Evolutionary conservation across 1,140 invertebrate species (phyloP).

Genomic region (Drosophila quadrilineata): DNA sequence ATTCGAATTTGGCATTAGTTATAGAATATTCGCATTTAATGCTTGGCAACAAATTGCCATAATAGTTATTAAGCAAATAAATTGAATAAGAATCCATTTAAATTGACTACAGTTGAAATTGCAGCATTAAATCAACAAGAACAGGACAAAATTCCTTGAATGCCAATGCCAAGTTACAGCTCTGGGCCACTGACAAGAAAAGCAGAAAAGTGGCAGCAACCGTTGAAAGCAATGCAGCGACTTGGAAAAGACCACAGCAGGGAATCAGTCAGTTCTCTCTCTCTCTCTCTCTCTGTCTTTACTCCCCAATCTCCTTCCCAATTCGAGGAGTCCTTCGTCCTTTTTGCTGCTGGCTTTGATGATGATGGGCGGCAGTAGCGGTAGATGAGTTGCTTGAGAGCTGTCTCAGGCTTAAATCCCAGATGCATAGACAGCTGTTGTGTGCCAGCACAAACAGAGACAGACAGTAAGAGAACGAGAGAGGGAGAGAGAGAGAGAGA

Average conservation of each 20-base stretch:
- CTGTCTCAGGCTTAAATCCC: conserved; percentile 66
- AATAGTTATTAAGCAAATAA: conserved; percentile 32
- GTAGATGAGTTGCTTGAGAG: conserved; percentile 40
- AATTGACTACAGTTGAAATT: conserved; percentile 34
- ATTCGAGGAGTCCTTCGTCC: no score
- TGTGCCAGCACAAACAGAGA: conserved; percentile 26
- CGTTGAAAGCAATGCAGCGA: conserved; percentile 72
- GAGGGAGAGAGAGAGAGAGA: background rate
- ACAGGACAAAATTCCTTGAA: conserved; percentile 48
- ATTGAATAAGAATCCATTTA: conserved; percentile 38
- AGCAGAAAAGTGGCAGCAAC: conserved; percentile 51
- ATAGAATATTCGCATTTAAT: no score
- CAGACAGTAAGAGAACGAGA: background rate
- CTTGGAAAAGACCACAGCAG: conserved; percentile 72
- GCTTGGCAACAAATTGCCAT: conserved; percentile 34
- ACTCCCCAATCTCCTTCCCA: no score
- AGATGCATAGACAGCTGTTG: conserved; percentile 69
- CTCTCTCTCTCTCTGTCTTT: no score
- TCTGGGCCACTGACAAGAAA: conserved; percentile 47
- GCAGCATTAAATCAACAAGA: conserved; percentile 61
- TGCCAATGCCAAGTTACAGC: conserved; percentile 53
- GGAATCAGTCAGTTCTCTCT: no score
- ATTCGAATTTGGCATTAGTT: conserved; percentile 18
- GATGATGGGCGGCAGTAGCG: background rate
- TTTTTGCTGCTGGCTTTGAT: no score